Base-by-base conservation (phyloP, 2,888 invertebrate genomes). In the Eutolmus rufibarbis region DNA sequence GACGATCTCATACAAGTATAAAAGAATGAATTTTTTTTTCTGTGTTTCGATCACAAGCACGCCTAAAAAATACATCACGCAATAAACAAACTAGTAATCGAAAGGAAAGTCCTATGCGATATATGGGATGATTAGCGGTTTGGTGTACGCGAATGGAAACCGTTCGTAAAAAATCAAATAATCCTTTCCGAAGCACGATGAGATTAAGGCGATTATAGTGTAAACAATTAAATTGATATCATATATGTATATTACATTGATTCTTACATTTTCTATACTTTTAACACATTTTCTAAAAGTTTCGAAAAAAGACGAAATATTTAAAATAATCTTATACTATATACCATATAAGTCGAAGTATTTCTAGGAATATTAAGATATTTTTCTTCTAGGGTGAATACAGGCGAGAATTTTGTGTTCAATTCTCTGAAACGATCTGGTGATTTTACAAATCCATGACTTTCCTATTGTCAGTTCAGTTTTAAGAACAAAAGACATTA, bases 321-420 rank as follows among this genome's bases (percentile, higher is more conserved):
- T 79, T 57, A 81, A 43, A 28, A 87, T 87, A 79, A 74, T 19
- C 57, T 76, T 34, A 85, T 76, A n/a, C n/a, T n/a, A n/a, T n/a
- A n/a, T n/a, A n/a, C n/a, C n/a, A 34, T 85, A 86, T 66, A 79
- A 78, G 74, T 85, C 56, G 28, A 79, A 37, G 74, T 51, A 79
- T 85, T 57, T 85, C 74, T 74, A 81, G 34, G 76, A 86, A 81
- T 56, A 56, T 34, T 74, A 86, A 28, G 40, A 84, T 57, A 82
- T 88, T 88, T 88, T 88, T 86, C 87, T 87, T 87, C 88, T 40
- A 77, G 16, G 51, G 66, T 87, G 77, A 87, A 88, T 88, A 85
- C 87, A 78, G 84, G 40, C 79, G 31, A 77, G 86, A 77, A 51
- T 86, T 77, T 86, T 56, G 56, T 86, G 86, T 76, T 77, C 77